These are phyloP conservation scores for Channa maculata DNA, from an alignment of 2,113 vertebrate species.

Conservation along the genomic window DNA sequence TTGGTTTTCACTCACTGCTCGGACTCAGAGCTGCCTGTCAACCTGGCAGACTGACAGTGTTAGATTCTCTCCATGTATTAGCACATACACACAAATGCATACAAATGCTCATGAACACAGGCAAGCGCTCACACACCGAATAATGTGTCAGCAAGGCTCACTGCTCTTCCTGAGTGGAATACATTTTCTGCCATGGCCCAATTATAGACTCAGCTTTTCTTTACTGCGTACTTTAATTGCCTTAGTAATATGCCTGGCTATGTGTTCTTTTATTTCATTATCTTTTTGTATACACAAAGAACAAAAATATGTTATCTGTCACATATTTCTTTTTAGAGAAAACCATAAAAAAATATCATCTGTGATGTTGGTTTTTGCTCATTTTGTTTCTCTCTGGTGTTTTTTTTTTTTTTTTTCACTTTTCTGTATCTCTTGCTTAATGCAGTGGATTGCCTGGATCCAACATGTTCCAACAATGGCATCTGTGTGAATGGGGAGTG, in stretches of 20 bases:
- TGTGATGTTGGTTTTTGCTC: constrained; percentile 27
- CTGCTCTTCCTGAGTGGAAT: constrained; percentile 43
- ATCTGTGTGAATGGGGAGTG: constrained; percentile 97
- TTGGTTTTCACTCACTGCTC: constrained; percentile 86
- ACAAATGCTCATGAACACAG: constrained; percentile 1
- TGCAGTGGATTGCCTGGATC: constrained; percentile 96
- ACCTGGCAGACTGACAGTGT: constrained; percentile 81
- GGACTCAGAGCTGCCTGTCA: constrained; percentile 85
- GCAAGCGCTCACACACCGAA: constrained; percentile 30
- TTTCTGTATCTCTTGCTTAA: constrained; percentile 22
- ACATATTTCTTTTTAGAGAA: constrained; percentile 1
- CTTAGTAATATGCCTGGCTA: constrained; percentile 50
- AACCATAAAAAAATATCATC: constrained; percentile 5
- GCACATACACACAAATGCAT: constrained; percentile 25
- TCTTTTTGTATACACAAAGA: constrained; percentile 46
- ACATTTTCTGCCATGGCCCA: constrained; percentile 46
- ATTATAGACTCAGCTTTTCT: constrained; percentile 56
- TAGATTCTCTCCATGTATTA: constrained; percentile 87
- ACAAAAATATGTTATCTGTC: constrained; percentile 42
- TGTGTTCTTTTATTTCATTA: constrained; percentile 61
- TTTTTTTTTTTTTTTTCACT: neutral
- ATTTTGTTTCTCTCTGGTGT: constrained; percentile 8
- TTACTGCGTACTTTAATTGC: constrained; percentile 66
- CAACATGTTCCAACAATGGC: constrained; percentile 94
- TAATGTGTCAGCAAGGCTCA: constrained; percentile 48